Evolutionary conservation across 2,888 invertebrate species (phyloP).

Genomic region (Abrostola tripartita): DNA sequence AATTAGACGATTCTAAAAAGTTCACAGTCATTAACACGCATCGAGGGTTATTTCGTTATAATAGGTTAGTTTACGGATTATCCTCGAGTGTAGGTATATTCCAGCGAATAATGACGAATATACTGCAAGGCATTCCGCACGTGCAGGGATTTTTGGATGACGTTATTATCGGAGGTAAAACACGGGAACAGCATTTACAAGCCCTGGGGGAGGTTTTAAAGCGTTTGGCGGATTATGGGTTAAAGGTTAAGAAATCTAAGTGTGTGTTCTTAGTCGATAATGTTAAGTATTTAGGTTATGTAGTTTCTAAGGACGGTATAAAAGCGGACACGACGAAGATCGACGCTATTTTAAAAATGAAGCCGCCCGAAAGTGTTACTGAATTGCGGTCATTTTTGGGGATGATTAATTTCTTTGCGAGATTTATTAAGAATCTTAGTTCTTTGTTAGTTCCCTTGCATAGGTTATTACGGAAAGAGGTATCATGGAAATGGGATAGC

Average conservation of each 20-base stretch:
- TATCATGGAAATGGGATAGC: conserved; percentile 32
- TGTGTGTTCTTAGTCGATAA: conserved; percentile 9
- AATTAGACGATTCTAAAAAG: conserved; percentile 31
- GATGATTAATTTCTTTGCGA: conserved; percentile 37
- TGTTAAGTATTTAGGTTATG: conserved; percentile 10
- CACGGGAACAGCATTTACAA: conserved; percentile 7
- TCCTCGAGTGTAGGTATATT: conserved; percentile 35
- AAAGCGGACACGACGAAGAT: conserved; percentile 8
- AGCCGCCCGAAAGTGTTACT: conserved; percentile 14
- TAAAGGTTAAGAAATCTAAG: conserved; percentile 12
- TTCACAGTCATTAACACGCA: conserved; percentile 47
- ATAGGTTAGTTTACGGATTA: conserved; percentile 33
- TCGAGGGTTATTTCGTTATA: conserved; percentile 34
- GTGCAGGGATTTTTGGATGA: conserved; percentile 25
- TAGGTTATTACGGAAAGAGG: conserved; percentile 31
- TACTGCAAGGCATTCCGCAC: conserved; percentile 6
- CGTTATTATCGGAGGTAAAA: conserved; percentile 9
- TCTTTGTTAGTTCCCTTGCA: conserved; percentile 25
- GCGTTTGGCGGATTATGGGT: conserved; percentile 3
- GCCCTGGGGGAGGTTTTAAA: conserved; percentile 6
- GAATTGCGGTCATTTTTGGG: conserved; percentile 42
- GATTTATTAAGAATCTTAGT: conserved; percentile 42
- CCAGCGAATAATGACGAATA: conserved; percentile 22
- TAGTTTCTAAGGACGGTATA: conserved; percentile 9
- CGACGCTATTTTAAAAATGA: conserved; percentile 25